Percentiles rank a stretch among this genome's conserved stretches.
phyloP scores from a whole-genome alignment of 2,888 invertebrate genomes.

The Pammene fasciana region DNA sequence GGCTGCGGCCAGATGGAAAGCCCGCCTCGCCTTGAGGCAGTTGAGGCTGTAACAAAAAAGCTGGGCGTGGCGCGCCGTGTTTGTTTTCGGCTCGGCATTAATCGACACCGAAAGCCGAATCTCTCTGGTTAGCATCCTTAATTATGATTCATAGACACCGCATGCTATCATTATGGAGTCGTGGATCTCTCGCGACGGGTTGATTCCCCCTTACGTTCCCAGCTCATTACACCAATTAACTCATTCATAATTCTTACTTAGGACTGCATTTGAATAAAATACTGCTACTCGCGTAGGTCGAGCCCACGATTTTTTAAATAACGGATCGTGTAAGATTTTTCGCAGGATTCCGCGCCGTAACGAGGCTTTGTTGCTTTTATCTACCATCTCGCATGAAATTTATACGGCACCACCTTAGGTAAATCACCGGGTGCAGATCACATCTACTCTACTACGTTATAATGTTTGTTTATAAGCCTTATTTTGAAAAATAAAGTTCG shows the following conservation, averaged over 20 bases:
- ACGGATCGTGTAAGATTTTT: slow-evolving; percentile 44
- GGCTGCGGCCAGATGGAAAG: slow-evolving; percentile 61
- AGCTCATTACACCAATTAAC: slow-evolving; percentile 78
- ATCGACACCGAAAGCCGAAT: slow-evolving; percentile 71
- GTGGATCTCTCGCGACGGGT: slow-evolving; percentile 64
- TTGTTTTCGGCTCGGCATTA: slow-evolving; percentile 77
- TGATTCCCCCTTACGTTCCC: slow-evolving; percentile 68
- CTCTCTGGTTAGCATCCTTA: slow-evolving; percentile 70
- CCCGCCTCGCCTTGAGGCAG: slow-evolving; percentile 60
- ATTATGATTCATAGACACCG: slow-evolving; percentile 78
- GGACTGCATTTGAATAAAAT: slow-evolving; percentile 56
- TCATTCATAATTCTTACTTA: slow-evolving; percentile 68
- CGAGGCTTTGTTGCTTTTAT: slow-evolving; percentile 60
- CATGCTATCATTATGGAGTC: slow-evolving; percentile 74
- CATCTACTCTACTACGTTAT: slow-evolving; percentile 50
- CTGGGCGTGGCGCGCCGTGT: slow-evolving; percentile 62
- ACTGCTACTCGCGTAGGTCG: slow-evolving; percentile 41
- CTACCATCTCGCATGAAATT: slow-evolving; percentile 53
- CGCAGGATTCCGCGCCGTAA: slow-evolving; percentile 50
- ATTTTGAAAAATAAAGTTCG: slow-evolving; percentile 55
- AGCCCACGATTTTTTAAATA: slow-evolving; percentile 33
- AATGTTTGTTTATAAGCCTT: slow-evolving; percentile 51
- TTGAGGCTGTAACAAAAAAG: slow-evolving; percentile 60
- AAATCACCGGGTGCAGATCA: slow-evolving; percentile 58
- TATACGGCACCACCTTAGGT: slow-evolving; percentile 50